Evolutionary conservation across 2,113 vertebrate genomes (phyloP).

Genomic region (Atrichornis clamosus): DNA sequence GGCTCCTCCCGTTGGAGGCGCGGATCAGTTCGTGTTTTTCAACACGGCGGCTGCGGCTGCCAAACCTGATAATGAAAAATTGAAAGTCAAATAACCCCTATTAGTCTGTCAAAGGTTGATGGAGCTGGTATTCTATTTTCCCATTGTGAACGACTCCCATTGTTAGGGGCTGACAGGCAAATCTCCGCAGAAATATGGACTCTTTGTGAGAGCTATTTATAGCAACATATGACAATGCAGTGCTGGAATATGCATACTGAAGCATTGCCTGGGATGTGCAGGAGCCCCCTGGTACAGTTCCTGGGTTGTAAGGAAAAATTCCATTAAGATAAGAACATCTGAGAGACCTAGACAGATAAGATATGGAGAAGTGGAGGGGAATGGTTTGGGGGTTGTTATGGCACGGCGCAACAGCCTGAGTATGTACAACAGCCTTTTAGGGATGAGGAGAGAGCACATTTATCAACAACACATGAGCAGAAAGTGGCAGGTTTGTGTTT

Average conservation of each 20-base stretch:
- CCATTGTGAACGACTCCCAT: constrained; percentile 40
- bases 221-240: constrained; percentile 57
- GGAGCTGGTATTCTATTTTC: constrained; percentile 55
- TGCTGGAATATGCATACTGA: constrained; percentile 43
- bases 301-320: constrained; percentile 14
- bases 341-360: constrained; percentile 17
- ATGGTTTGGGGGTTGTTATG: not conserved
- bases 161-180: constrained; percentile 55
- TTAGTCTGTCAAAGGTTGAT: constrained; percentile 70
- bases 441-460: not conserved
- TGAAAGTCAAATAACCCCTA: constrained; percentile 70
- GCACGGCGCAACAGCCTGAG: not conserved
- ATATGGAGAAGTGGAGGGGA: not conserved
- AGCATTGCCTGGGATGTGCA: not conserved
- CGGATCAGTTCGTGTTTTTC: constrained; percentile 9
- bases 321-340: constrained; percentile 42
- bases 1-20: not conserved
- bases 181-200: constrained; percentile 64
- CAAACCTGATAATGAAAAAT: constrained; percentile 65
- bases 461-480: not conserved
- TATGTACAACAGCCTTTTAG: not conserved
- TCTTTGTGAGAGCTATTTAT: constrained; percentile 46
- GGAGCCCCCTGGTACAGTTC: not conserved
- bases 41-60: constrained; percentile 4
- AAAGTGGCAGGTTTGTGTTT: not conserved